Evolutionary conservation across 1,140 invertebrate species (phyloP), one percentile per base, ranked within the genome.

Genomic region (Asobara japonica): DNA sequence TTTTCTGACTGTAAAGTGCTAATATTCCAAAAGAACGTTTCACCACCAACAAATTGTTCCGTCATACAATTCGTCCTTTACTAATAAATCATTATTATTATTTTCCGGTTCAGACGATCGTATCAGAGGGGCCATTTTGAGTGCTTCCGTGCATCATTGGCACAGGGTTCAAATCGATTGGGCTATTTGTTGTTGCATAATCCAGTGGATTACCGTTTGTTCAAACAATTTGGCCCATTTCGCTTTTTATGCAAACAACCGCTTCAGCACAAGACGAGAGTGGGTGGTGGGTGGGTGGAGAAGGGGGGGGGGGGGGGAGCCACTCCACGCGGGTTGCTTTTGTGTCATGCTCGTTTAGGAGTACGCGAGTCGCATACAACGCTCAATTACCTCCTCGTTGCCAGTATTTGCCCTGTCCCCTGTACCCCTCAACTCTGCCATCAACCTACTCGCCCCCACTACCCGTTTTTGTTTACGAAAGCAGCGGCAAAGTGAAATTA

Each of bases 361-460:
- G 60, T 48, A 68, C 65, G 51, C 71, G 51, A 68, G 65, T 67
- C 16, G 56, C 60, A 65, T 61, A 65, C 41, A 65, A 69, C 41
- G 72, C 68, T 70, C 68, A 74, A 71, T 74, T 74, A 74, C 64
- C 16, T 18, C 30, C 45, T 70, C 48, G 48, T 71, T 70, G 41
- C 18, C 3, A 66, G 51, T 70, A 62, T 74, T 70, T 74, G 31
- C 16, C 31, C 45, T 36, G 1, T 10, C 27, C 60, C 22, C 20
- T 27, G 13, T 10, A 16, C 25, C 20, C 11, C 33, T 22, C 36
- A 11, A 13, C 2, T 2, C 33, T 8, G 30, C 16, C 30, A 31
- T 51, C 45, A 36, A 5, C 31, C 31, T 11, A 36, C 11, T 36
- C 31, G 5, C 16, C 45, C 1, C 22, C 51, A 11, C 3, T 56